These are phyloP conservation scores for Bucco capensis DNA, from an alignment of 2,113 vertebrate species.

Conservation along the genomic window DNA sequence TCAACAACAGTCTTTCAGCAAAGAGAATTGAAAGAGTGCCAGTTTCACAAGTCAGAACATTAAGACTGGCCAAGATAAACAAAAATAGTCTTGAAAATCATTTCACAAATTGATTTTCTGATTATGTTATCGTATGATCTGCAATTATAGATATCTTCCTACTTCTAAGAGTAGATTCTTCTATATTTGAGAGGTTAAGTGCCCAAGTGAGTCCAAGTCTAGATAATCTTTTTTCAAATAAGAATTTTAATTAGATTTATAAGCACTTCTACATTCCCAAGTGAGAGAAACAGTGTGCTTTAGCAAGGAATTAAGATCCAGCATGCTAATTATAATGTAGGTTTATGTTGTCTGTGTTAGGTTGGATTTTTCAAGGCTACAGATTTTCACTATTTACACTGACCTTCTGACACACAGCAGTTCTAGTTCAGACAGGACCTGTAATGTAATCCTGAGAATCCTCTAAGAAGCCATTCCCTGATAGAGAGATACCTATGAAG, in stretches of 20 bases:
- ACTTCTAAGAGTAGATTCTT: background rate
- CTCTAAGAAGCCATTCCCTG: background rate
- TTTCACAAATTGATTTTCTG: background rate
- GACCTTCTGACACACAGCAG: background rate
- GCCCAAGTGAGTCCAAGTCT: background rate
- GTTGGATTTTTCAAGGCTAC: background rate
- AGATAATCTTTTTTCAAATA: background rate
- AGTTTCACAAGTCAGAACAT: constrained; percentile 16
- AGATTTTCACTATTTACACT: background rate
- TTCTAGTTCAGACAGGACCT: background rate
- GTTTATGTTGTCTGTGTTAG: background rate
- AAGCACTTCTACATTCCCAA: constrained; percentile 4
- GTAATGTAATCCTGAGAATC: background rate
- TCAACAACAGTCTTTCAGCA: background rate
- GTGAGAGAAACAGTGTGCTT: background rate
- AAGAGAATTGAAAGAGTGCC: background rate
- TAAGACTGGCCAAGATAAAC: background rate
- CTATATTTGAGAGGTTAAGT: background rate
- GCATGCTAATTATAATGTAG: background rate
- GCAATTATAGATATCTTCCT: background rate
- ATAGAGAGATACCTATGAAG: background rate
- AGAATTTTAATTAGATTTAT: constrained; percentile 1
- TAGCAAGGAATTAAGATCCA: background rate
- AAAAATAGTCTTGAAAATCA: constrained; percentile 1
- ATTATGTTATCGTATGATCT: background rate